Evolutionary conservation across 2,113 vertebrate species (phyloP).

Genomic region (Piprites chloris): DNA sequence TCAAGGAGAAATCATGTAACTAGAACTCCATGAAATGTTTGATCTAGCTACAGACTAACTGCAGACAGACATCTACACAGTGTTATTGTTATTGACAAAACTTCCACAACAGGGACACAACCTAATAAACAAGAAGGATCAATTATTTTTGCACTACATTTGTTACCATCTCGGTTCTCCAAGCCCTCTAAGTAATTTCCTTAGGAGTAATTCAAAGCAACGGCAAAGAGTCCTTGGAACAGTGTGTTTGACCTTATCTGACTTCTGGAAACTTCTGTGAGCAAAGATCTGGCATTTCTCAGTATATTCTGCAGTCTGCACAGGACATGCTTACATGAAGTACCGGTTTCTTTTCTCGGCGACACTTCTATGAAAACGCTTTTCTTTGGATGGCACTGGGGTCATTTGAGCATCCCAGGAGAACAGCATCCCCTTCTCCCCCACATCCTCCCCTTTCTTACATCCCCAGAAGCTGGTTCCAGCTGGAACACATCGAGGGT

Average conservation of each 20-base stretch:
- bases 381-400: background rate
- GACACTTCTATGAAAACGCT: background rate
- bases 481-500: background rate
- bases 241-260: background rate
- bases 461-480: background rate
- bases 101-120: conserved; percentile 37
- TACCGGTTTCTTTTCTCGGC: background rate
- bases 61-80: conserved; percentile 19
- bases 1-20: conserved; percentile 52
- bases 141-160: conserved; percentile 27
- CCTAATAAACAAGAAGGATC: conserved; percentile 53
- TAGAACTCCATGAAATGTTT: conserved; percentile 4
- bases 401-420: background rate
- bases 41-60: conserved; percentile 24
- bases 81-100: conserved; percentile 56
- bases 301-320: background rate
- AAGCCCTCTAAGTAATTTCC: conserved; percentile 15
- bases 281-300: background rate
- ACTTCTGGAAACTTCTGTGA: background rate
- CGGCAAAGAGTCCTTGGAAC: conserved; percentile 28
- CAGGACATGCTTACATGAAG: background rate
- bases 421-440: background rate
- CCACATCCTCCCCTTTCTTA: background rate
- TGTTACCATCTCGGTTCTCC: background rate
- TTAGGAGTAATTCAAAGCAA: background rate